These are phyloP conservation scores for Matsumyia berberina DNA, from an alignment of 2,888 invertebrate genomes.

Conservation along the genomic window DNA sequence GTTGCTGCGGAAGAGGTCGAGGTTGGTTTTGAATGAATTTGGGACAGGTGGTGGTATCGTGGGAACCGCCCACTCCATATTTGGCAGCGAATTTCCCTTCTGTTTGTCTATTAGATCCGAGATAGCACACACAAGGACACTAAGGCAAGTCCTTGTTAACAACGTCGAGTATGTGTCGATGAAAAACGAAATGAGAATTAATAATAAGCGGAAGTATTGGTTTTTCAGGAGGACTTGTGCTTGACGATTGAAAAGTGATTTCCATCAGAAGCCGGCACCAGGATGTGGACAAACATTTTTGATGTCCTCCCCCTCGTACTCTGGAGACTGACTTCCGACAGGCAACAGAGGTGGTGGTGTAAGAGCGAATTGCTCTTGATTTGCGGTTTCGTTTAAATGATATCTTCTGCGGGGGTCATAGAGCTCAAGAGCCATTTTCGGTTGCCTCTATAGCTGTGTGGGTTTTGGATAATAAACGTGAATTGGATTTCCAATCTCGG, in stretches of 20 bases:
- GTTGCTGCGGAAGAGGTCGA: constrained; percentile 10
- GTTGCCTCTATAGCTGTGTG: not conserved
- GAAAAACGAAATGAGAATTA: constrained; percentile 50
- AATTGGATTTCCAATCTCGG: constrained; percentile 45
- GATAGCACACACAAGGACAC: constrained; percentile 31
- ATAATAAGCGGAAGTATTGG: constrained; percentile 57
- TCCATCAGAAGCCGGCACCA: not conserved
- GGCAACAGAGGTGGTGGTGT: not conserved
- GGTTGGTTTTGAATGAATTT: constrained; percentile 44
- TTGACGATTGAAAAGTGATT: constrained; percentile 43
- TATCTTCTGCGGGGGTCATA: constrained; percentile 16
- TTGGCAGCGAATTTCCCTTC: constrained; percentile 9
- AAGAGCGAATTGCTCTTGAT: constrained; percentile 26
- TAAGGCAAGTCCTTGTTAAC: constrained; percentile 9
- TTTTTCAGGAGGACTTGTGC: constrained; percentile 27
- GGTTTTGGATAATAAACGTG: constrained; percentile 45
- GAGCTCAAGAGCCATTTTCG: constrained; percentile 2
- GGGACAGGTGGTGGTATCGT: constrained; percentile 12
- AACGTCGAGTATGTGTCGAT: constrained; percentile 30
- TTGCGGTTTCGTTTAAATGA: constrained; percentile 55
- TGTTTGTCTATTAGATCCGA: constrained; percentile 34
- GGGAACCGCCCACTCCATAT: not conserved
- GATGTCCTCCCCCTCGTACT: not conserved
- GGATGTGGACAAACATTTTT: not conserved
- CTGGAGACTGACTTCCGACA: not conserved